These are phyloP conservation scores for Ethmia dodecea DNA, from an alignment of 2,888 invertebrate genomes.

Conservation along the genomic window DNA sequence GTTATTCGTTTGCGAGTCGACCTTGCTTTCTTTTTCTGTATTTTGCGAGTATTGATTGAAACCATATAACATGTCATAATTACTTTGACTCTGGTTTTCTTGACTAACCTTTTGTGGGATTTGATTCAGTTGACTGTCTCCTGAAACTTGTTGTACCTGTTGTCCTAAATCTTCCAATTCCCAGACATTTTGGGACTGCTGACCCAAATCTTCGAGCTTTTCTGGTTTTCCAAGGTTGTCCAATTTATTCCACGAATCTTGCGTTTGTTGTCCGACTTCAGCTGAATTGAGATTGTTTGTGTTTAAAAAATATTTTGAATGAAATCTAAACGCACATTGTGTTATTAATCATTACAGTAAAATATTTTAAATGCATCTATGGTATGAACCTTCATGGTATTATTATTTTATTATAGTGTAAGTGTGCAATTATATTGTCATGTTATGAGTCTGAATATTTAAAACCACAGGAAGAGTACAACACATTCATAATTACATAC, in stretches of 20 bases:
- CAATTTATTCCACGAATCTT: slow-evolving; percentile 7
- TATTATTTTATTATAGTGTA: no score
- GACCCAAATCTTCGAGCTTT: slow-evolving; percentile 15
- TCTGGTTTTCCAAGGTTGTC: slow-evolving; percentile 14
- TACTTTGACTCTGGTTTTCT: no score
- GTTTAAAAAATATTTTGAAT: slow-evolving; percentile 10
- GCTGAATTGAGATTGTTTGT: slow-evolving; percentile 26
- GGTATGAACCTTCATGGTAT: no score
- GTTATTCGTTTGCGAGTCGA: not conserved
- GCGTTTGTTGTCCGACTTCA: slow-evolving; percentile 20
- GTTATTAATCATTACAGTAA: slow-evolving; percentile 23
- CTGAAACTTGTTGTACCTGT: slow-evolving; percentile 24
- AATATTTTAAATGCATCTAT: no score
- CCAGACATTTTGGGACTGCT: slow-evolving; percentile 16
- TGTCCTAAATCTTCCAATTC: slow-evolving; percentile 4
- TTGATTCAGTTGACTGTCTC: no score
- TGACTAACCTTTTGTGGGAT: no score
- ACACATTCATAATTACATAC: no score
- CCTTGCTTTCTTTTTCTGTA: slow-evolving; percentile 1
- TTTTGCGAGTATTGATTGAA: slow-evolving; percentile 25
- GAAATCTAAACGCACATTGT: slow-evolving; percentile 15
- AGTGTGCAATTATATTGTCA: no score
- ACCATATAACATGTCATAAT: no score
- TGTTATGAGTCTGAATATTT: no score
- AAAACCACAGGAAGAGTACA: no score